A percentile compares a stretch with the other conserved stretches of the same genome.
These are phyloP conservation scores for Herminia tarsipennalis DNA, from an alignment of 2,888 invertebrate species.

Conservation along the genomic window DNA sequence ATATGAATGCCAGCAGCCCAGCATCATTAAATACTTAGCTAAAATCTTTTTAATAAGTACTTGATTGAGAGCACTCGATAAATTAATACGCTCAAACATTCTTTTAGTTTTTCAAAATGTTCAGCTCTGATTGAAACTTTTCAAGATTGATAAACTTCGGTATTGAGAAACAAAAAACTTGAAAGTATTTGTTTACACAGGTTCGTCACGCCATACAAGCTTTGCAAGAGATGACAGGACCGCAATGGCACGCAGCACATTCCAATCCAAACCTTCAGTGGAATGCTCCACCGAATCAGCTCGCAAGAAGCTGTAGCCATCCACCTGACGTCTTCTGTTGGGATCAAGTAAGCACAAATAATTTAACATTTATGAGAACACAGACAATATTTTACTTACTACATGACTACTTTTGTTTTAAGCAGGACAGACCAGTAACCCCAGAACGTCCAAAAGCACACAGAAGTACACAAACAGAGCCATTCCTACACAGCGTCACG, in stretches of 20 bases:
- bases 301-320: slow-evolving; percentile 93
- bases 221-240: slow-evolving; percentile 91
- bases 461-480: slow-evolving; percentile 87
- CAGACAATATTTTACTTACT: not conserved
- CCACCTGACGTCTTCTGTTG: slow-evolving; percentile 94
- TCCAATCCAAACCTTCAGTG: slow-evolving; percentile 92
- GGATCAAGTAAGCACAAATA: slow-evolving; percentile 79
- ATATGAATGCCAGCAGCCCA: not conserved
- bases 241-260: slow-evolving; percentile 90
- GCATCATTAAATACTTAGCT: not conserved
- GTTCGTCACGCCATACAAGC: slow-evolving; percentile 94
- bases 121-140: slow-evolving; percentile 14
- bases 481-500: slow-evolving; percentile 85
- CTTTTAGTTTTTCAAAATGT: slow-evolving; percentile 3
- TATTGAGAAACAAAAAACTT: slow-evolving; percentile 2
- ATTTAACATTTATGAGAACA: not conserved
- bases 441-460: slow-evolving; percentile 73
- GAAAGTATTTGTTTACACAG: slow-evolving; percentile 61
- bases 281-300: slow-evolving; percentile 81
- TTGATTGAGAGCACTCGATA: not conserved
- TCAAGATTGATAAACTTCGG: slow-evolving; percentile 12
- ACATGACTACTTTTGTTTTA: slow-evolving; percentile 15
- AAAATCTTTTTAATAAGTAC: not conserved
- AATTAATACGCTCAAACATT: slow-evolving; percentile 10
- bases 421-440: slow-evolving; percentile 75